A percentile compares a stretch with the other conserved stretches of the same genome.
Conservation (phyloP, 2,888 invertebrate species). For the Iselma pallidipennis region DNA sequence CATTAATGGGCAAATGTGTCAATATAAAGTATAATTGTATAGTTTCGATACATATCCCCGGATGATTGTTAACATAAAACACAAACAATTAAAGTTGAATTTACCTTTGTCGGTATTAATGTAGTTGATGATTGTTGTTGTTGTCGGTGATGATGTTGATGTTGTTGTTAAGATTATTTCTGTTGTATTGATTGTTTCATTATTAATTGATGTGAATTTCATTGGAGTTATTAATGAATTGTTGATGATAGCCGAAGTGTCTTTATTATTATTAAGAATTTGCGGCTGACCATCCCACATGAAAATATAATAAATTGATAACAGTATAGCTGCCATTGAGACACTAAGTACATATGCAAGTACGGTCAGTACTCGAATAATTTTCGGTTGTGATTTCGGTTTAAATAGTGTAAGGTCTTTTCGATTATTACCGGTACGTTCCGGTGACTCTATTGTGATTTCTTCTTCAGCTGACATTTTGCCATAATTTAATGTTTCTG, state of each 20-base stretch:
- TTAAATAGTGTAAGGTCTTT: constrained; percentile 35
- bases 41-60: background rate
- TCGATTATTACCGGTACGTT: constrained; percentile 24
- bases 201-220: background rate
- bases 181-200: background rate
- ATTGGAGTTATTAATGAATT: background rate
- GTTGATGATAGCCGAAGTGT: background rate
- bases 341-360: constrained; percentile 82
- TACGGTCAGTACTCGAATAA: constrained; percentile 73
- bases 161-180: background rate
- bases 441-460: constrained; percentile 9
- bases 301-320: constrained; percentile 81
- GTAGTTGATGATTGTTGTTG: background rate
- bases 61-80: background rate
- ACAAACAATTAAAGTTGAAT: background rate
- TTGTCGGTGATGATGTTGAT: background rate
- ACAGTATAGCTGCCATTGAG: constrained; percentile 79
- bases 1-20: background rate
- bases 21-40: background rate
- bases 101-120: background rate
- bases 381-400: constrained; percentile 49
- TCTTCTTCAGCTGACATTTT: constrained; percentile 39
- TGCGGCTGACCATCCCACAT: constrained; percentile 74
- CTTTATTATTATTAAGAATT: constrained; percentile 28
- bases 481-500: background rate